phyloP scores from a whole-genome alignment of 2,113 vertebrate species.

The Hemibagrus wyckioides region DNA sequence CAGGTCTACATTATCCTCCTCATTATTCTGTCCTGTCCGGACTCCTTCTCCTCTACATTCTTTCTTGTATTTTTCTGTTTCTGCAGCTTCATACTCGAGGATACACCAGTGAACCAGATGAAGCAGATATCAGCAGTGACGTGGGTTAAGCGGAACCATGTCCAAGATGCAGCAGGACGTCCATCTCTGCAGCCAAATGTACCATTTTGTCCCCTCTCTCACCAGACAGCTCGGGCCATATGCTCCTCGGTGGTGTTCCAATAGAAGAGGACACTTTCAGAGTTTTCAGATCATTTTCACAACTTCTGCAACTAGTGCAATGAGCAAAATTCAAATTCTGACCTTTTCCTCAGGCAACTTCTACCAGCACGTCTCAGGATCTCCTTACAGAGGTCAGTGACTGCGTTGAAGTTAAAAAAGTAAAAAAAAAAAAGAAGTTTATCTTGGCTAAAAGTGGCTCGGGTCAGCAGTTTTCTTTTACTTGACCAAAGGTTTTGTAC shows the following conservation, averaged over 20 bases:
- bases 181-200: slow-evolving; percentile 2
- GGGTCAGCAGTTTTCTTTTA: neutral
- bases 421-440: neutral
- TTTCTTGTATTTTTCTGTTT: neutral
- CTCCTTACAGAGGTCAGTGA: neutral
- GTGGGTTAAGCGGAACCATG: slow-evolving; percentile 20
- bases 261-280: neutral
- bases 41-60: neutral
- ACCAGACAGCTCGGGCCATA: slow-evolving; percentile 29
- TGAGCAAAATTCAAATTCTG: neutral
- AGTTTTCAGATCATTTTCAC: slow-evolving; percentile 3
- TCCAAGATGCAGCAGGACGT: neutral
- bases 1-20: neutral
- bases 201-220: slow-evolving; percentile 28
- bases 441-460: neutral
- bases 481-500: neutral
- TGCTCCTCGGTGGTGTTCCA: slow-evolving; percentile 5
- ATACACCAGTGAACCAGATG: neutral
- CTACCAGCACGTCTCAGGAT: neutral
- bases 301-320: slow-evolving; percentile 5
- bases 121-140: slow-evolving; percentile 22
- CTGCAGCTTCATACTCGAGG: neutral
- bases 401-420: neutral
- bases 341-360: neutral
- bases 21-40: neutral